Percentiles rank a stretch among this genome's conserved stretches.
These are phyloP conservation scores for Brenthis ino DNA, from an alignment of 2,888 invertebrate species.

Conservation along the genomic window DNA sequence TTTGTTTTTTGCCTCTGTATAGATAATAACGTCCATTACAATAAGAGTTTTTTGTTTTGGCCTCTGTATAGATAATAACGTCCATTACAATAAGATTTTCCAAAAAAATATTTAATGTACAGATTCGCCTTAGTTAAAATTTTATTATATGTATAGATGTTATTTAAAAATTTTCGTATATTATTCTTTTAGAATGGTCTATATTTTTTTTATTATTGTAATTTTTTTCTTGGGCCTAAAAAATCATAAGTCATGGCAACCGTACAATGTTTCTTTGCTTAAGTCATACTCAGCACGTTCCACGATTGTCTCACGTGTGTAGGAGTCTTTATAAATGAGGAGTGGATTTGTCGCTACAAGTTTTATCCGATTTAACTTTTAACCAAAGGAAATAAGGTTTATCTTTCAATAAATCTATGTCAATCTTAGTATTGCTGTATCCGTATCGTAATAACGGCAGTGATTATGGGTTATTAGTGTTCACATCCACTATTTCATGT, in stretches of 20 bases:
- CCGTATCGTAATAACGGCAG: conserved; percentile 19
- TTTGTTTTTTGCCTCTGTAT: no score
- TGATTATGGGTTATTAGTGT: conserved; percentile 24
- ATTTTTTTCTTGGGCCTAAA: background rate
- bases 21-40: no score
- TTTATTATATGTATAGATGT: no score
- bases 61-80: no score
- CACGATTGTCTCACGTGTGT: conserved; percentile 62
- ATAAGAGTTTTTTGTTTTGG: no score
- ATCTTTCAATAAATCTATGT: conserved; percentile 32
- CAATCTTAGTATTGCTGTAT: conserved; percentile 15
- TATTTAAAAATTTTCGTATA: no score
- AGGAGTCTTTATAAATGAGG: conserved; percentile 51
- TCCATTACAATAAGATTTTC: no score
- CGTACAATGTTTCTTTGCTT: conserved; percentile 40
- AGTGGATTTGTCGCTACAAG: conserved; percentile 36
- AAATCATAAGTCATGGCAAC: conserved; percentile 30
- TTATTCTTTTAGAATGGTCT: no score
- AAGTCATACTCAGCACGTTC: conserved; percentile 53
- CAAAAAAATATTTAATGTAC: no score
- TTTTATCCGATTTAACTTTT: conserved; percentile 34
- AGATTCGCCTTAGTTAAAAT: no score
- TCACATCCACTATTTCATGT: conserved; percentile 17
- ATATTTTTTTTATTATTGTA: no score
- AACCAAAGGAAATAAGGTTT: conserved; percentile 37